Evolutionary conservation across 2,888 invertebrate species (phyloP), one percentile per base, ranked within the genome.

Genomic region (Oeneis ivallda): DNA sequence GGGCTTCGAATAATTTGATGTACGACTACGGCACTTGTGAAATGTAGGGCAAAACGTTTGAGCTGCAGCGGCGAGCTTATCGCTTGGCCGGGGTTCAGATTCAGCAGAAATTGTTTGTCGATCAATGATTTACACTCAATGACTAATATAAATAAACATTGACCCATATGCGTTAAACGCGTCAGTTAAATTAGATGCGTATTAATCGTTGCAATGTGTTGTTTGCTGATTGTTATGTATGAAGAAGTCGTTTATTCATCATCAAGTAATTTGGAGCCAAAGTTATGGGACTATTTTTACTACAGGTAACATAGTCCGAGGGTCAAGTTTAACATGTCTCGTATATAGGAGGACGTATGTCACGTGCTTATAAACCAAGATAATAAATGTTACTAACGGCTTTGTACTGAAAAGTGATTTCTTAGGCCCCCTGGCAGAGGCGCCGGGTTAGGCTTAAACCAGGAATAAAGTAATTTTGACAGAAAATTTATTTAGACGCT

Each of bases 41-140:
- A 66, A 74, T 73, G 62, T 72, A 71, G 75, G 72, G 70, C 71
- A 66, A 69, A 61, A 68, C 63, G 64, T 69, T 66, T 66, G 72
- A 70, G 67, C 70, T 75, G 67, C 54, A 70, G 64, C 79, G 62
- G 65, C 9, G 34, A 74, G 75, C 78, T 82, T 87, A 87, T 84
- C 83, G 74, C 67, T 79, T 85, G 85, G 79, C 84, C 78, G 76
- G 72, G 76, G 76, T 83, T 84, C 80, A 76, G 76, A 70, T 68
- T 73, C 72, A 74, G 75, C 76, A 78, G 76, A 79, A 78, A 82
- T 83, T 81, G 80, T 77, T 76, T 76, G 79, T 76, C 79, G 81
- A 82, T 81, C 72, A 75, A 70, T 77, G 78, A 82, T 83, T 81
- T 80, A 79, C 77, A 77, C 72, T 73, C 72, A 74, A 74, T 73